phyloP scores from a whole-genome alignment of 1,140 invertebrate genomes.

The Andricus grossulariae region DNA sequence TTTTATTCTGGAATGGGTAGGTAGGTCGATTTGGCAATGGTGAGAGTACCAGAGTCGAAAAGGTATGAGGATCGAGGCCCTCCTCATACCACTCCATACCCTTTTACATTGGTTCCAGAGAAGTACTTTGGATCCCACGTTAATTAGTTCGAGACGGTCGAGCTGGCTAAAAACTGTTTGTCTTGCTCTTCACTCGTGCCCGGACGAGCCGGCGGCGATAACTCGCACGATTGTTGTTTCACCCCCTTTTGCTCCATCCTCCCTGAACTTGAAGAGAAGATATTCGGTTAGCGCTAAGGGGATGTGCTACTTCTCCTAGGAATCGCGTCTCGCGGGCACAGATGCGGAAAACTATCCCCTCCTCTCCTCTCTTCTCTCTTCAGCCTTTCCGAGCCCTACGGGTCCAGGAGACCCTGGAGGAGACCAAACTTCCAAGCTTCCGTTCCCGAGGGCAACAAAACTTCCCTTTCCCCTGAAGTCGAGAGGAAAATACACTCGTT shows the following conservation, averaged over 20 bases:
- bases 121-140: conserved; percentile 57
- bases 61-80: not conserved
- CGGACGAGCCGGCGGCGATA: conserved; percentile 49
- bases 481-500: conserved; percentile 15
- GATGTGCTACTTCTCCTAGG: conserved; percentile 43
- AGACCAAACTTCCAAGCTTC: not conserved
- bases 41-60: not conserved
- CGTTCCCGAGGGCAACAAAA: conserved; percentile 9
- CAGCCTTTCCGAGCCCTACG: conserved; percentile 26
- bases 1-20: not conserved
- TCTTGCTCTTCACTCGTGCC: conserved; percentile 55
- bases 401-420: not conserved
- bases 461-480: not conserved
- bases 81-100: no score
- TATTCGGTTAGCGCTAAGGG: conserved; percentile 47
- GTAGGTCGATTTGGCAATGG: conserved; percentile 17
- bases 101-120: not conserved
- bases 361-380: conserved; percentile 33
- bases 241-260: conserved; percentile 37
- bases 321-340: conserved; percentile 55
- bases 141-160: conserved; percentile 68
- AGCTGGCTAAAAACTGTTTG: conserved; percentile 65
- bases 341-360: conserved; percentile 66
- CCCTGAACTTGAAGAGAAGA: conserved; percentile 28
- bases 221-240: conserved; percentile 65